A percentile compares a stretch with the other conserved stretches of the same genome.
Conservation (phyloP, 2,888 invertebrate species). For the Drosophila kuntzei region DNA sequence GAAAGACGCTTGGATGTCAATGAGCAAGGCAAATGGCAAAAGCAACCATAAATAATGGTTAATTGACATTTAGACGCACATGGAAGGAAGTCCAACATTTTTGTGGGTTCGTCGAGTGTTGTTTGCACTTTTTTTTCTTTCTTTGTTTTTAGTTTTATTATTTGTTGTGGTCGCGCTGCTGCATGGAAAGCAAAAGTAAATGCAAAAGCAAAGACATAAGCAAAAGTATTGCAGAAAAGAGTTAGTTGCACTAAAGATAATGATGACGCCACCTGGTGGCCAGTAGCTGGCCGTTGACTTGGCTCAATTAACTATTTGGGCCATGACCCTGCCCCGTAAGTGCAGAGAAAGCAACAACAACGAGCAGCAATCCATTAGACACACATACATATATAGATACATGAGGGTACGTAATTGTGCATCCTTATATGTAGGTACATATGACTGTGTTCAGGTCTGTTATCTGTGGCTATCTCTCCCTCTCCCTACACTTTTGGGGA, state of each 20-base stretch:
- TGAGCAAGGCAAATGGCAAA: conserved; percentile 41
- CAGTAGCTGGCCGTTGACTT: conserved; percentile 57
- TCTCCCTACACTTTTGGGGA: conserved; percentile 4
- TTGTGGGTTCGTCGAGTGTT: conserved; percentile 49
- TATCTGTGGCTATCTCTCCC: conserved; percentile 25
- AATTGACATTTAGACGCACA: conserved; percentile 56
- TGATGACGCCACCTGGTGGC: conserved; percentile 53
- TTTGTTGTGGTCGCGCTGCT: conserved; percentile 24
- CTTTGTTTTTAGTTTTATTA: conserved; percentile 11
- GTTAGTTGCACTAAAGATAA: conserved; percentile 23
- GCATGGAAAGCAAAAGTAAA: conserved; percentile 37
- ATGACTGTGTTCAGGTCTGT: neutral
- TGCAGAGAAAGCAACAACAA: conserved; percentile 46
- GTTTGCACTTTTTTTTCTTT: conserved; percentile 19
- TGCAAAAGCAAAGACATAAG: conserved; percentile 26
- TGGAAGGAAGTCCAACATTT: conserved; percentile 57
- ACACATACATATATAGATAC: neutral
- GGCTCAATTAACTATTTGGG: conserved; percentile 66
- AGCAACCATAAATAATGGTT: conserved; percentile 60
- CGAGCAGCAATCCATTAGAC: conserved; percentile 22
- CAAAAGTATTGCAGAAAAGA: conserved; percentile 10
- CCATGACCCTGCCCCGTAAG: conserved; percentile 49
- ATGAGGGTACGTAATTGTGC: neutral
- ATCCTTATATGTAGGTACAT: conserved; percentile 5
- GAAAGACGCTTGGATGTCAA: conserved; percentile 7